Conservation (phyloP, 2,888 invertebrate species). For the Lissonota sp. region DNA sequence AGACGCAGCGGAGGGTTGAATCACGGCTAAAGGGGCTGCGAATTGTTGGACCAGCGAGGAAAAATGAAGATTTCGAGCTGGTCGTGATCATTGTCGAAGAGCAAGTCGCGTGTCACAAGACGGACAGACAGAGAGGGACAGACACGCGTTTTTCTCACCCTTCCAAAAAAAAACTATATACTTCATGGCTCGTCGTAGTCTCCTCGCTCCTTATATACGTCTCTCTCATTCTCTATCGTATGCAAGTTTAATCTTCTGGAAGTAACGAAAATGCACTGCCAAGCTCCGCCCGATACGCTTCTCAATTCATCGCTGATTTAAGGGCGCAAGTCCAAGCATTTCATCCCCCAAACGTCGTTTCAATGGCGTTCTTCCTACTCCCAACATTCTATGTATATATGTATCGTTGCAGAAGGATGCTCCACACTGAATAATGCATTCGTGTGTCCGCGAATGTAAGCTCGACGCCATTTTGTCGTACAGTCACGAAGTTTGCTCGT, state of each 20-base stretch:
- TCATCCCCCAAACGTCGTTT: no score
- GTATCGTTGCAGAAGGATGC: slow-evolving; percentile 54
- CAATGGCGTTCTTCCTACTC: no score
- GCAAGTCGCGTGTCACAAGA: slow-evolving; percentile 78
- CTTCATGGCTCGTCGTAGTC: slow-evolving; percentile 73
- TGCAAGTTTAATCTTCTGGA: slow-evolving; percentile 83
- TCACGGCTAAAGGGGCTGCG: background rate
- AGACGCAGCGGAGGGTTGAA: slow-evolving; percentile 4
- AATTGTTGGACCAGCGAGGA: background rate
- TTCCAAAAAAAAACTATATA: slow-evolving; percentile 69
- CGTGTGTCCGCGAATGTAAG: slow-evolving; percentile 73
- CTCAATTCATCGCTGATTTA: no score
- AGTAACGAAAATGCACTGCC: slow-evolving; percentile 80
- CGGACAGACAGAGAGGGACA: slow-evolving; percentile 22
- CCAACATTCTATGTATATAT: slow-evolving; percentile 62
- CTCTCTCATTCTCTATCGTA: slow-evolving; percentile 55
- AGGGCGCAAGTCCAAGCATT: no score
- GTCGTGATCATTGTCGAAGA: slow-evolving; percentile 76
- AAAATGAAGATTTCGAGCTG: slow-evolving; percentile 59
- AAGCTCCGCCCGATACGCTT: background rate
- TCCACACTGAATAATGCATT: slow-evolving; percentile 77
- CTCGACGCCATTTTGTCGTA: slow-evolving; percentile 13
- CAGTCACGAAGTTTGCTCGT: slow-evolving; percentile 29
- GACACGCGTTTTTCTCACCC: slow-evolving; percentile 61
- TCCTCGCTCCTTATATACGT: slow-evolving; percentile 67